A percentile compares a stretch with the other conserved stretches of the same genome.
Conservation (phyloP, 2,888 invertebrate genomes). For the Tortrix viridana region DNA sequence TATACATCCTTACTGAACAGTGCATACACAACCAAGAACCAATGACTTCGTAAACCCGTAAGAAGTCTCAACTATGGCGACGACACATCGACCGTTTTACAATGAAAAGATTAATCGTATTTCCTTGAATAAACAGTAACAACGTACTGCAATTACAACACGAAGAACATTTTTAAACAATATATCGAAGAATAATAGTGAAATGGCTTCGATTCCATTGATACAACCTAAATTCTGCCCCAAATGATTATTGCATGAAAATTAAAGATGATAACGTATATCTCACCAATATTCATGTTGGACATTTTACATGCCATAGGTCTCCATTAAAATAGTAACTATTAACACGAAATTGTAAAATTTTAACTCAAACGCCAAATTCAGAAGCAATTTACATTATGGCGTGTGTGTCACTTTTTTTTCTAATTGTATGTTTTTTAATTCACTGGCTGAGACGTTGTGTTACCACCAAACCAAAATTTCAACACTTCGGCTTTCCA, state of each 20-base stretch:
- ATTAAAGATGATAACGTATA: constrained; percentile 38
- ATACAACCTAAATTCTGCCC: constrained; percentile 75
- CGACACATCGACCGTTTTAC: constrained; percentile 59
- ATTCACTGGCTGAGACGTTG: constrained; percentile 48
- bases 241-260: constrained; percentile 51
- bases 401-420: constrained; percentile 84
- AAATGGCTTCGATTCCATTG: constrained; percentile 80
- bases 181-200: constrained; percentile 66
- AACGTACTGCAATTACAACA: constrained; percentile 46
- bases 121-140: constrained; percentile 47
- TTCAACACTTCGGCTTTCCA: not conserved
- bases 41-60: constrained; percentile 69
- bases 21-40: constrained; percentile 64
- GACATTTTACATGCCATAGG: constrained; percentile 77
- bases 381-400: constrained; percentile 83
- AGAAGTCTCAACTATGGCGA: constrained; percentile 76
- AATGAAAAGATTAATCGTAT: constrained; percentile 50
- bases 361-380: constrained; percentile 81
- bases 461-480: constrained; percentile 23
- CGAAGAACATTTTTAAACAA: constrained; percentile 54
- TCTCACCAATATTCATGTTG: constrained; percentile 76
- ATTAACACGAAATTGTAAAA: constrained; percentile 70
- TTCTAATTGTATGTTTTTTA: constrained; percentile 64
- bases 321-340: constrained; percentile 62
- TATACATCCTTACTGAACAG: constrained; percentile 64